Conservation (phyloP, 2,888 invertebrate species). For the Meiosimyza platycephala region DNA sequence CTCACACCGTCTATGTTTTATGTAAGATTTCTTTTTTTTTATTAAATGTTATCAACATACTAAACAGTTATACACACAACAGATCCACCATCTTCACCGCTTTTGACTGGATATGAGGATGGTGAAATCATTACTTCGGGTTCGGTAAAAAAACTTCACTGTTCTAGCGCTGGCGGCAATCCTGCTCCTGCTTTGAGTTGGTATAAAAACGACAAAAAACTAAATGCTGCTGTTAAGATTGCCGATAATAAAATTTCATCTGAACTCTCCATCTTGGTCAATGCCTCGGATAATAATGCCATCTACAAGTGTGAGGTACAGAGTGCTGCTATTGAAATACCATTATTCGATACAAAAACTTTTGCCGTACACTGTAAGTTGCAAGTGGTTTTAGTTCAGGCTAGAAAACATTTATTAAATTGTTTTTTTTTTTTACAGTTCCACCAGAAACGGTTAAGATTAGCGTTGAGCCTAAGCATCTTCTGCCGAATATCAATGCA, state of each 20-base stretch:
- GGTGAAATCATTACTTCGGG: conserved; percentile 62
- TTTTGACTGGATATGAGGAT: conserved; percentile 60
- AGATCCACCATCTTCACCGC: conserved; percentile 62
- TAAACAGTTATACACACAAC: background rate
- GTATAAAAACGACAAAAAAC: conserved; percentile 63
- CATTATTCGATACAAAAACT: conserved; percentile 60
- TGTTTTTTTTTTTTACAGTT: conserved; percentile 47
- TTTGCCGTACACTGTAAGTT: conserved; percentile 62
- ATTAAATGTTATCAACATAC: background rate
- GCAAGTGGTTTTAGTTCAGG: background rate
- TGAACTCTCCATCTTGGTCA: conserved; percentile 59
- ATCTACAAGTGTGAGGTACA: conserved; percentile 64
- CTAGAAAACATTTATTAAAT: background rate
- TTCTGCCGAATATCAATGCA: conserved; percentile 60
- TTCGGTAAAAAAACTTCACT: conserved; percentile 60
- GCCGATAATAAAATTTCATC: conserved; percentile 58
- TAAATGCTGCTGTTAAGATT: conserved; percentile 57
- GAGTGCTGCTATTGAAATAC: conserved; percentile 62
- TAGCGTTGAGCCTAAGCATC: conserved; percentile 59
- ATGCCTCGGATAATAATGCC: conserved; percentile 63
- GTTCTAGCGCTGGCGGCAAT: conserved; percentile 62
- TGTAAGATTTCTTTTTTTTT: conserved; percentile 57
- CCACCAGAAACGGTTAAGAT: conserved; percentile 64
- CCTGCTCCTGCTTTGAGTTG: conserved; percentile 58
- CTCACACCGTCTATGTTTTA: conserved; percentile 62